Evolutionary conservation across 2,113 vertebrate genomes (phyloP).

Genomic region (Ramphastos sulfuratus): DNA sequence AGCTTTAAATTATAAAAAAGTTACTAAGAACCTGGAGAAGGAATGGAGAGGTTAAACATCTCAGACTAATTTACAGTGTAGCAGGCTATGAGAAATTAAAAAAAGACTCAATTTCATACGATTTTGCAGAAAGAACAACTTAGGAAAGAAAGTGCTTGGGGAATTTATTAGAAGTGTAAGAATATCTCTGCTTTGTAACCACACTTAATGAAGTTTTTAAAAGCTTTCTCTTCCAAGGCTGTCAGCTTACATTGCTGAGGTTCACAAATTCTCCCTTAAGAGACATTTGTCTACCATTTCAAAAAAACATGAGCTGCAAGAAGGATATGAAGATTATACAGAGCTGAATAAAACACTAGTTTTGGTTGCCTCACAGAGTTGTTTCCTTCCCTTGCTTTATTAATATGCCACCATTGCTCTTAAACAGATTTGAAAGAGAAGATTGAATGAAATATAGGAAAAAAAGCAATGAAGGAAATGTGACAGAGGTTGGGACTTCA

Average conservation of each 20-base stretch:
- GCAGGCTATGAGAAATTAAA: not conserved
- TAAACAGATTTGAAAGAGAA: not conserved
- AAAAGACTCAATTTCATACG: not conserved
- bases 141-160: not conserved
- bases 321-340: not conserved
- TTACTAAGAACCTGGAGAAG: not conserved
- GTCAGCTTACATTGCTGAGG: not conserved
- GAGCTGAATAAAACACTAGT: not conserved
- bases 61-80: not conserved
- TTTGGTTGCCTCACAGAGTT: not conserved
- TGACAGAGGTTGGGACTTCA: not conserved
- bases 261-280: slow-evolving; percentile 33
- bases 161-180: slow-evolving; percentile 23
- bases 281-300: not conserved
- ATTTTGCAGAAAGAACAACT: slow-evolving; percentile 4
- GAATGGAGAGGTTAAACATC: not conserved
- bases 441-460: not conserved
- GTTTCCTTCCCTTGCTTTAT: not conserved
- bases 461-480: not conserved
- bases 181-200: slow-evolving; percentile 29
- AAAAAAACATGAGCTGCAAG: slow-evolving; percentile 9
- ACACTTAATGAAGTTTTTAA: slow-evolving; percentile 32
- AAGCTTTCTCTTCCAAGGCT: slow-evolving; percentile 10
- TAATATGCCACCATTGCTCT: not conserved
- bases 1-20: not conserved